phyloP scores from a whole-genome alignment of 2,797 vertebrate species.

The Hemitrygon akajei region DNA sequence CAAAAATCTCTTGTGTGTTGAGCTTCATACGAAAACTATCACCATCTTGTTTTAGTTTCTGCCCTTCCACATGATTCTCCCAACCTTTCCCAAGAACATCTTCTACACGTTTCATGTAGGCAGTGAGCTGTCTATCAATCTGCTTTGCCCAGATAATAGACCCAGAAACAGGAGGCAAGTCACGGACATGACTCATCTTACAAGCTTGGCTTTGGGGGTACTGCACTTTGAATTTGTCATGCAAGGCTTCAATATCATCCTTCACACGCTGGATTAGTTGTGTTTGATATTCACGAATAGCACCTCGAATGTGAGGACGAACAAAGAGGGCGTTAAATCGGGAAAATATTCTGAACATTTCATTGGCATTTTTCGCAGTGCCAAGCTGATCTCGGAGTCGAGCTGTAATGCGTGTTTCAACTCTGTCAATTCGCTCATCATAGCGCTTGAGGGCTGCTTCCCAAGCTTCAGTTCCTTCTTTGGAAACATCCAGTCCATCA shows the following conservation, averaged over 20 bases:
- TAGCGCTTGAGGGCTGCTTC: constrained; percentile 97
- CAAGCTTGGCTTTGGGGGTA: constrained; percentile 97
- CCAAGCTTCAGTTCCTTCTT: constrained; percentile 96
- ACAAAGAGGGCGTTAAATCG: constrained; percentile 95
- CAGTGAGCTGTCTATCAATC: constrained; percentile 93
- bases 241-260: constrained; percentile 94
- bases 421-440: constrained; percentile 90
- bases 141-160: constrained; percentile 99
- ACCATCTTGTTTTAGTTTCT: constrained; percentile 98
- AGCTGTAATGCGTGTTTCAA: constrained; percentile 95
- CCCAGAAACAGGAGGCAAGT: constrained; percentile 88
- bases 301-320: constrained; percentile 91
- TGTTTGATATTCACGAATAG: constrained; percentile 95
- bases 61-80: constrained; percentile 97
- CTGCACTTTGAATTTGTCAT: constrained; percentile 98
- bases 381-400: constrained; percentile 93
- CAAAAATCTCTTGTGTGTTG: constrained; percentile 98
- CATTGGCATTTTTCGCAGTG: constrained; percentile 95
- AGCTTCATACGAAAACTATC: constrained; percentile 98
- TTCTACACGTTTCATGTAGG: constrained; percentile 98
- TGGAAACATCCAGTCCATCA: constrained; percentile 92
- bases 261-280: constrained; percentile 97
- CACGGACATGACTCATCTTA: constrained; percentile 96
- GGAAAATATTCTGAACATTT: constrained; percentile 99
- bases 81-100: constrained; percentile 96